These are phyloP conservation scores for Drosophila conformis DNA, from an alignment of 2,888 invertebrate species.

Conservation along the genomic window DNA sequence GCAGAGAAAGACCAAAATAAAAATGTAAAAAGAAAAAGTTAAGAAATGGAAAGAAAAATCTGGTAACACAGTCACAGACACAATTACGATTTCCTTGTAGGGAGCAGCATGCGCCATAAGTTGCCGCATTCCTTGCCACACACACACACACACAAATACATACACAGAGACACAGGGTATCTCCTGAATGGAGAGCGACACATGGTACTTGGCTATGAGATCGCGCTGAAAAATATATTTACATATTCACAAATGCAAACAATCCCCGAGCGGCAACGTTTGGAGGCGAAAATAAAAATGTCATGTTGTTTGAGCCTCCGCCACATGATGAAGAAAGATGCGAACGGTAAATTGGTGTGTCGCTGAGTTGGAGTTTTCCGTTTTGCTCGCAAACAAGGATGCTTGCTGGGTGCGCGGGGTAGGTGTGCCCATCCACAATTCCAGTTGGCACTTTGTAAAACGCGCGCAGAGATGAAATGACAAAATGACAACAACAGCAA, in stretches of 20 bases:
- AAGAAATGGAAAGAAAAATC: slow-evolving; percentile 41
- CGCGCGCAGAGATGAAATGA: slow-evolving; percentile 47
- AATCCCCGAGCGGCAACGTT: slow-evolving; percentile 38
- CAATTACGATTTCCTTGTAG: slow-evolving; percentile 48
- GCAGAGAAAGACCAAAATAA: slow-evolving; percentile 2
- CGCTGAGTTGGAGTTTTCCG: background rate
- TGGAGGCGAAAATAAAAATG: slow-evolving; percentile 59
- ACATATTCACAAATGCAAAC: slow-evolving; percentile 67
- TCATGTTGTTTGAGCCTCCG: slow-evolving; percentile 63
- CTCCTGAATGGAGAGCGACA: slow-evolving; percentile 38
- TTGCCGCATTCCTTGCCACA: slow-evolving; percentile 12
- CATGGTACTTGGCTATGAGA: slow-evolving; percentile 46
- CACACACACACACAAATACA: slow-evolving; percentile 16
- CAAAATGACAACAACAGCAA: slow-evolving; percentile 22
- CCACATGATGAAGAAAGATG: slow-evolving; percentile 65
- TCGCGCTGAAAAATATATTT: slow-evolving; percentile 58
- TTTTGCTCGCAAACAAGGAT: background rate
- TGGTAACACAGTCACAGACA: slow-evolving; percentile 62
- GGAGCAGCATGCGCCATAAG: slow-evolving; percentile 37
- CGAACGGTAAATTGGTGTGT: slow-evolving; percentile 63
- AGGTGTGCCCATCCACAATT: slow-evolving; percentile 28
- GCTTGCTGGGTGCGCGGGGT: background rate
- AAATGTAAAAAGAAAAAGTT: background rate
- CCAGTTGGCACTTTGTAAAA: slow-evolving; percentile 66
- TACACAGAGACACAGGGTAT: slow-evolving; percentile 8